Base-by-base conservation (phyloP, 1,140 invertebrate genomes). In the Andricus grossulariae region DNA sequence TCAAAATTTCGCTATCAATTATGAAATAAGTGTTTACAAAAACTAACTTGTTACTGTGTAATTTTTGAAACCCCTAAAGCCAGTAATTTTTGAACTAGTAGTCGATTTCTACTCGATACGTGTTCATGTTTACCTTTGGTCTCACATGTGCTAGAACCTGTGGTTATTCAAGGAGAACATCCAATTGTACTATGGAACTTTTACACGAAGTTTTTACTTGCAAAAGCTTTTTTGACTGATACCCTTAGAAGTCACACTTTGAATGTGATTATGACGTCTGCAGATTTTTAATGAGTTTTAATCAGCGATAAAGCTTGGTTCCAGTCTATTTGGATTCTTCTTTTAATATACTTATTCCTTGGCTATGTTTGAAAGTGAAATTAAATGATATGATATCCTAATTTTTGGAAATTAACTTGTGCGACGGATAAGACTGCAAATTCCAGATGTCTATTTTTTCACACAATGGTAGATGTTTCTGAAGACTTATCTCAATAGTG, bases 141-240 rank as follows among this genome's bases (percentile, higher is more conserved):
- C 21, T 39, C 57, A 60, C 19, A 60, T 60, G 57, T 60, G 21
- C 57, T 60, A 60, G 19, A 39, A 60, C 25, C 57, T 60, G 57
- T 60, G 57, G 32, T 60, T 32, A 12, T 16, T 32, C 25, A 57
- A 12, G 12, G 18, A 54, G 18, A 60, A 60, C 57, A 60, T 60
- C 57, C 57, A 60, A 60, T 60, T 60, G 57, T 32, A 60, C 57
- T 39, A 32, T 60, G 57, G 25, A 60, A 60, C 21, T 60, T 60
- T 60, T 60, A 60, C 57, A 60, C 57, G 57, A 60, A 60, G 57
- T 60, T 45, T 66, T 45, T 45, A 66, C 60, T 66, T 66, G 60
- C 60, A 39, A 16, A 66, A 66, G 60, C 60, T 66, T 66, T 66
- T 32, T 39, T 66, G 25, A 66, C 60, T 66, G 60, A 66, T 66